Evolutionary conservation across 2,113 vertebrate genomes (phyloP).

Genomic region (Brachyhypopomus gauderio): DNA sequence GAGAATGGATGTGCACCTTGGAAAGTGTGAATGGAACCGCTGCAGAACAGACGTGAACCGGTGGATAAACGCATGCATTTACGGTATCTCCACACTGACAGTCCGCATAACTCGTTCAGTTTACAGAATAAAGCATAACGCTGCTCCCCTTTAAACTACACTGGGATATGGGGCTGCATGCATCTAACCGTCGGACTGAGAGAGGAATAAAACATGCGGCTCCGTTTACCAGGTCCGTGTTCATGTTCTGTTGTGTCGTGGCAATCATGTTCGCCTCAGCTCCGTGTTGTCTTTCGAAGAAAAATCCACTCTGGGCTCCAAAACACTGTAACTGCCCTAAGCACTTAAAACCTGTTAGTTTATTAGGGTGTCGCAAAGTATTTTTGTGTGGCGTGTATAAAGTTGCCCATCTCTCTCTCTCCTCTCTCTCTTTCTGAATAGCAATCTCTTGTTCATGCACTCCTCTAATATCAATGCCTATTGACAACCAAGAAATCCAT

Average conservation of each 20-base stretch:
- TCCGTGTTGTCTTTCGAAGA: constrained; percentile 44
- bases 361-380: constrained; percentile 16
- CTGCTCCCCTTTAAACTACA: background rate
- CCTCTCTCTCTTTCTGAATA: constrained; percentile 38
- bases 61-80: background rate
- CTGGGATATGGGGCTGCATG: background rate
- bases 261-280: constrained; percentile 76
- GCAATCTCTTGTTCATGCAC: constrained; percentile 18
- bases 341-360: no score
- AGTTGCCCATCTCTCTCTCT: constrained; percentile 33
- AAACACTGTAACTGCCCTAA: no score
- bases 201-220: constrained; percentile 15
- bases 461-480: constrained; percentile 46
- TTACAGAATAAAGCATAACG: background rate
- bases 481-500: constrained; percentile 62
- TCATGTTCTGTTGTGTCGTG: constrained; percentile 81
- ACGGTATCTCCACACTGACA: background rate
- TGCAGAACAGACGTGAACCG: background rate
- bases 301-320: background rate
- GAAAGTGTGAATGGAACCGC: background rate
- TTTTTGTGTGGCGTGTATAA: constrained; percentile 12
- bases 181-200: no score
- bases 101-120: background rate
- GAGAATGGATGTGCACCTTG: background rate
- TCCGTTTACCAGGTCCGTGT: constrained; percentile 75